Evolutionary conservation across 2,888 invertebrate genomes (phyloP).

Genomic region (Lydus trimaculatus): DNA sequence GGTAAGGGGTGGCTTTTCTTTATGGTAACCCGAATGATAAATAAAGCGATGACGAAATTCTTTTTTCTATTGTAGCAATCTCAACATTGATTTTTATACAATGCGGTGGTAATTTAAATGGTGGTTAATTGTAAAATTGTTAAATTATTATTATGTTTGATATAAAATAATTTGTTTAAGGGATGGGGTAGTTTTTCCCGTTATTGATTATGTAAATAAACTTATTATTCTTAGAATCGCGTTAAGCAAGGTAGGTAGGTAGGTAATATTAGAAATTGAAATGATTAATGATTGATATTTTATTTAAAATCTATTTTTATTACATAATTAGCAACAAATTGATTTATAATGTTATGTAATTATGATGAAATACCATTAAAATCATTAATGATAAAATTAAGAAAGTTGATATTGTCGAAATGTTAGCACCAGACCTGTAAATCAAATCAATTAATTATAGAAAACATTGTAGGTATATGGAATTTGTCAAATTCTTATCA

Average conservation of each 20-base stretch:
- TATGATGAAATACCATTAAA: not conserved
- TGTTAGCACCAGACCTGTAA: not conserved
- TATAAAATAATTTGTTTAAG: not conserved
- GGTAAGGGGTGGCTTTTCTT: not conserved
- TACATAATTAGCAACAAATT: not conserved
- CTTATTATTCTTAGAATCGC: not conserved
- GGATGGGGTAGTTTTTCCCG: not conserved
- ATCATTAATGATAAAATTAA: not conserved
- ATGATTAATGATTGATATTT: not conserved
- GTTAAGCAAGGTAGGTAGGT: not conserved
- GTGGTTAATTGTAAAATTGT: not conserved
- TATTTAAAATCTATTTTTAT: not conserved
- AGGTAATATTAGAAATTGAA: not conserved
- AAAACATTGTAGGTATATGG: too few relatives aligned
- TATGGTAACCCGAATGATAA: not conserved
- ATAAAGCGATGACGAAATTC: not conserved
- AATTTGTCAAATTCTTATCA: not conserved
- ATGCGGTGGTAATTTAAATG: not conserved
- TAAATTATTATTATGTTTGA: not conserved
- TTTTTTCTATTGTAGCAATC: not conserved
- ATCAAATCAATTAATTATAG: not conserved
- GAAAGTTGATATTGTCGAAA: not conserved
- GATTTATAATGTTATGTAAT: not conserved
- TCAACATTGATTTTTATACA: not conserved
- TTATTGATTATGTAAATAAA: conserved; percentile 10